A percentile compares a stretch with the other conserved stretches of the same genome.
phyloP scores from a whole-genome alignment of 2,797 vertebrate genomes.

The Parauchenoglanis ngamensis region DNA sequence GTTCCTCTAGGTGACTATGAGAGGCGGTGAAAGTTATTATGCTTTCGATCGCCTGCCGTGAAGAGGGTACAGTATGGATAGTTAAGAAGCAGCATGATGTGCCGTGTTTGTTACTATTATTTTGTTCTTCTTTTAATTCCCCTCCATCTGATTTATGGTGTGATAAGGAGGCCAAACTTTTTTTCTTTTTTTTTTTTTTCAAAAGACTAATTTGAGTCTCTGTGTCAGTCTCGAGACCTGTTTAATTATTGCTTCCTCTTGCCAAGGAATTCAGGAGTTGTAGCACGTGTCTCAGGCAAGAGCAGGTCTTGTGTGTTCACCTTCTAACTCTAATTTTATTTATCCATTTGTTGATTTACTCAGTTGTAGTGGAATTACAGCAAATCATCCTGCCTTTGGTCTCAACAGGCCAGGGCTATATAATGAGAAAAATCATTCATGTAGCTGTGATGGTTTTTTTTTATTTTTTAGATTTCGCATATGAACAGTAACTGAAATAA shows the following conservation, averaged over 20 bases:
- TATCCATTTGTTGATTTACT: constrained; percentile 36
- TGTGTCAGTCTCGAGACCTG: constrained; percentile 38
- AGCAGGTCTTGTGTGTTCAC: constrained; percentile 43
- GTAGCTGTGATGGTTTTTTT: neutral
- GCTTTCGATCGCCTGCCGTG: constrained; percentile 80
- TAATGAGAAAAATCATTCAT: constrained; percentile 44
- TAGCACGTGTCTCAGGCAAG: constrained; percentile 30
- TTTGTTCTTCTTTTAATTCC: constrained; percentile 72
- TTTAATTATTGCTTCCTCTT: constrained; percentile 48
- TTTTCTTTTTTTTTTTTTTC: constrained; percentile 28
- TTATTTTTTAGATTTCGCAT: constrained; percentile 11
- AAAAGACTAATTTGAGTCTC: constrained; percentile 66
- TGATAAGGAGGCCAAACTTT: constrained; percentile 70
- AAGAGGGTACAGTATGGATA: constrained; percentile 75
- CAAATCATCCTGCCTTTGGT: constrained; percentile 57
- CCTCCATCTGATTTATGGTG: constrained; percentile 74
- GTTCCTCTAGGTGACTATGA: constrained; percentile 83
- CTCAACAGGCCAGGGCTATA: constrained; percentile 36
- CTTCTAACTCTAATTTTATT: constrained; percentile 46
- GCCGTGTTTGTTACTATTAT: constrained; percentile 79
- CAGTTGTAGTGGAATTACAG: constrained; percentile 56
- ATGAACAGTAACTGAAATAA: constrained; percentile 14
- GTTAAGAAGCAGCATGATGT: constrained; percentile 81
- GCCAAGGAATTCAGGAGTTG: constrained; percentile 8
- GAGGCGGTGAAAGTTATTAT: constrained; percentile 81